Evolutionary conservation across 2,888 invertebrate species (phyloP).

Genomic region (Eupithecia subfuscata): DNA sequence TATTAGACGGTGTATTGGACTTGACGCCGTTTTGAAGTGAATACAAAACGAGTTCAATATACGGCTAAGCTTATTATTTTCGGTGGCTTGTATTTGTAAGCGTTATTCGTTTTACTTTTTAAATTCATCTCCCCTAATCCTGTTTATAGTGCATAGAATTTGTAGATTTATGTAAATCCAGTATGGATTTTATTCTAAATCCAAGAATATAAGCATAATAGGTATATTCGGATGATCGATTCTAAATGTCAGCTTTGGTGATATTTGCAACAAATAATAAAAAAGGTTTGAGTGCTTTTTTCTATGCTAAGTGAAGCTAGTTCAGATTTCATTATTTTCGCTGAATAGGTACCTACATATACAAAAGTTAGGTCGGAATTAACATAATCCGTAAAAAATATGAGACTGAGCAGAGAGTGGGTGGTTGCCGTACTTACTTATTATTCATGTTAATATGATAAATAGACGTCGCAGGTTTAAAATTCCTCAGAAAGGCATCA

Average conservation of each 20-base stretch:
- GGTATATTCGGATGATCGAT: background rate
- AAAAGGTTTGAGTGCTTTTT: background rate
- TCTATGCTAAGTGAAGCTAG: background rate
- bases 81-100: conserved; percentile 1
- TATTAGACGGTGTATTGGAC: conserved; percentile 12
- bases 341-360: too few relatives aligned
- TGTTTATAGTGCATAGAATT: background rate
- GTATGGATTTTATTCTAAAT: background rate
- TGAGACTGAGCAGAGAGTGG: background rate
- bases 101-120: conserved; percentile 4
- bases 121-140: background rate
- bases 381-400: background rate
- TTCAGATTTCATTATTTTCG: background rate
- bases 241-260: background rate
- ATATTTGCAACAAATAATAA: background rate
- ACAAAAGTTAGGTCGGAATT: background rate
- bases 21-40: conserved; percentile 13
- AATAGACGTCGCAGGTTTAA: background rate
- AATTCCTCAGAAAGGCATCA: background rate
- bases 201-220: background rate
- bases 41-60: conserved; percentile 15
- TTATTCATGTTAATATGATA: background rate
- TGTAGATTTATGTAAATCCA: conserved; percentile 1
- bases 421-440: background rate
- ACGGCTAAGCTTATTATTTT: conserved; percentile 7